Evolutionary conservation across 2,113 vertebrate species (phyloP).

Genomic region (Eptatretus burgeri): DNA sequence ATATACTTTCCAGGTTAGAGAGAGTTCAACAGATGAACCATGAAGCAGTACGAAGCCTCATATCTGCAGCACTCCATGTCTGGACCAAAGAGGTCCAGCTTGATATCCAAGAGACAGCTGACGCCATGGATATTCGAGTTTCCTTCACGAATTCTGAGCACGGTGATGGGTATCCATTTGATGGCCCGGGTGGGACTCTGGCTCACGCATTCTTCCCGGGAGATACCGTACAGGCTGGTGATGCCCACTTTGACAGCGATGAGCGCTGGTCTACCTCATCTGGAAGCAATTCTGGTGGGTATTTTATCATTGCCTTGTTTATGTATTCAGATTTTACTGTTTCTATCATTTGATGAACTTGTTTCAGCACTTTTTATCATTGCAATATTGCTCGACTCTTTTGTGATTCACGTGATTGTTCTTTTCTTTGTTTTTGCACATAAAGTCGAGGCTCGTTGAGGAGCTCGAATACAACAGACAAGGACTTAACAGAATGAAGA

Average conservation of each 20-base stretch:
- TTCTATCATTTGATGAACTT: too few relatives aligned
- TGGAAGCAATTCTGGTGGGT: too few relatives aligned
- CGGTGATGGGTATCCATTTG: conserved; percentile 61
- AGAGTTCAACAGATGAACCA: conserved; percentile 21
- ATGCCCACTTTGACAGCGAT: conserved; percentile 71
- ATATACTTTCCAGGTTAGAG: too few relatives aligned
- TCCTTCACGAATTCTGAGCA: conserved; percentile 76
- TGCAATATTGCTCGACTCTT: too few relatives aligned
- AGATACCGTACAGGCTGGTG: conserved; percentile 42
- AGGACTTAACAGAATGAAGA: too few relatives aligned
- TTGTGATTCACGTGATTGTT: too few relatives aligned
- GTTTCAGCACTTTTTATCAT: too few relatives aligned
- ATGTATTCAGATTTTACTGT: too few relatives aligned
- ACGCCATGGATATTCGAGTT: conserved; percentile 59
- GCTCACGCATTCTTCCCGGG: conserved; percentile 80
- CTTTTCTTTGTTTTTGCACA: too few relatives aligned
- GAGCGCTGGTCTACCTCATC: conserved; percentile 40
- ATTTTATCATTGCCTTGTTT: too few relatives aligned
- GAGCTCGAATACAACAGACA: too few relatives aligned
- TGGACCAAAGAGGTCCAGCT: conserved; percentile 77
- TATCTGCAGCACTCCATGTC: conserved; percentile 80
- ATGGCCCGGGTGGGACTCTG: conserved; percentile 59
- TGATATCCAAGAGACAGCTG: conserved; percentile 42
- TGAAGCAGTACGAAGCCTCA: conserved; percentile 60
- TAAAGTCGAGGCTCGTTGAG: too few relatives aligned